phyloP scores from a whole-genome alignment of 1,140 invertebrate species.

The Aphidius ervi region DNA sequence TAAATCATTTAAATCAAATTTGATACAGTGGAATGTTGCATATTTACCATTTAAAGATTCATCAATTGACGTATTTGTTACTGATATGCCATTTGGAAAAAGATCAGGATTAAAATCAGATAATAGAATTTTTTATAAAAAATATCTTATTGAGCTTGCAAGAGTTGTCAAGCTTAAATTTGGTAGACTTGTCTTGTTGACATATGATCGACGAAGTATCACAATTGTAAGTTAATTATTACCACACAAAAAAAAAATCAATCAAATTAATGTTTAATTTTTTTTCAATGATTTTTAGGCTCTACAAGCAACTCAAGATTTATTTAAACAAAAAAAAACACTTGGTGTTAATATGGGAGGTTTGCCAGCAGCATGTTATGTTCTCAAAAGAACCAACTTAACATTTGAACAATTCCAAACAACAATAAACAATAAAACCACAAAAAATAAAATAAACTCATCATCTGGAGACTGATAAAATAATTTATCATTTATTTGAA shows the following conservation, averaged over 20 bases:
- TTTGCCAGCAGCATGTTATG: constrained; percentile 41
- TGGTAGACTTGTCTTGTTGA: constrained; percentile 56
- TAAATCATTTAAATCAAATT: constrained; percentile 30
- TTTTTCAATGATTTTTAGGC: constrained; percentile 29
- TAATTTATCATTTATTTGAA: background rate
- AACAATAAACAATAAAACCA: background rate
- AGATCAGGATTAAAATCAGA: constrained; percentile 51
- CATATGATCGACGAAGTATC: constrained; percentile 55
- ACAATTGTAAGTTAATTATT: constrained; percentile 28
- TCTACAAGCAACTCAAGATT: constrained; percentile 28
- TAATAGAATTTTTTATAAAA: constrained; percentile 55
- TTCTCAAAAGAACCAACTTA: constrained; percentile 36
- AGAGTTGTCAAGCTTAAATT: constrained; percentile 44
- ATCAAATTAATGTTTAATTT: background rate
- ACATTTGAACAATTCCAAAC: constrained; percentile 24
- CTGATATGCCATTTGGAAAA: constrained; percentile 63
- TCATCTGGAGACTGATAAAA: constrained; percentile 11
- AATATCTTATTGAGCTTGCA: constrained; percentile 52
- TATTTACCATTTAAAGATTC: constrained; percentile 52
- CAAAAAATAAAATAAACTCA: background rate
- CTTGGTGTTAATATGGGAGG: constrained; percentile 47
- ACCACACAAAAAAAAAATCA: too few species aligned
- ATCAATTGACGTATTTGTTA: constrained; percentile 58
- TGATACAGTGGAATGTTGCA: constrained; percentile 53
- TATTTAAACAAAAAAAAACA: constrained; percentile 38